Percentiles rank a stretch among this genome's conserved stretches.
phyloP scores from a whole-genome alignment of 2,797 vertebrate species.

The Nasua narica region DNA sequence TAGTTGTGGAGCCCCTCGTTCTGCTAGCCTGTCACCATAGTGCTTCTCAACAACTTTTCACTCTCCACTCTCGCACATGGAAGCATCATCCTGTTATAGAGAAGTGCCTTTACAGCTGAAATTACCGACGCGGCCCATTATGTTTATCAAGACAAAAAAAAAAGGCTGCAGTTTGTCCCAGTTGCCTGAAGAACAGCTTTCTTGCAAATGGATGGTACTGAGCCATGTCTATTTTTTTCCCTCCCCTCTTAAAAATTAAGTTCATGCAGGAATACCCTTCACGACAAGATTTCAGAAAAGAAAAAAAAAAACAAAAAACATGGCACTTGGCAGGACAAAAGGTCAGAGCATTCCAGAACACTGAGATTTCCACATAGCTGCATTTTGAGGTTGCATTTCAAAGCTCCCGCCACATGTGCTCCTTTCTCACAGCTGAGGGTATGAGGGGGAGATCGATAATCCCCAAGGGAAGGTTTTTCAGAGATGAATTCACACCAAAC shows the following conservation, averaged over 20 bases:
- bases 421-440: conserved; percentile 38
- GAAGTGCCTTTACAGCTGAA: conserved; percentile 75
- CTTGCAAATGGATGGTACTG: conserved; percentile 27
- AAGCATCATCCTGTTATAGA: conserved; percentile 67
- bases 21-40: conserved; percentile 80
- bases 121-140: conserved; percentile 79
- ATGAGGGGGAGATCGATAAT: neutral
- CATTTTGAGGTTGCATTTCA: conserved; percentile 61
- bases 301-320: neutral
- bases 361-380: conserved; percentile 71
- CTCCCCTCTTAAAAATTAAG: conserved; percentile 63
- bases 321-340: conserved; percentile 60
- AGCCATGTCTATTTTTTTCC: neutral
- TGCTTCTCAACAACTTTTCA: conserved; percentile 75
- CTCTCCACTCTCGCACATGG: conserved; percentile 63
- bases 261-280: conserved; percentile 64
- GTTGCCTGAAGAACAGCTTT: conserved; percentile 60
- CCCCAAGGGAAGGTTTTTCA: conserved; percentile 40
- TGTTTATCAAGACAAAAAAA: conserved; percentile 73
- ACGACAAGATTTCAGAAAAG: neutral
- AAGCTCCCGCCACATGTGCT: conserved; percentile 59
- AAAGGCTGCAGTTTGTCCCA: conserved; percentile 70
- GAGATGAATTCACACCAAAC: conserved; percentile 36
- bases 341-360: conserved; percentile 78
- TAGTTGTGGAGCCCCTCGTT: conserved; percentile 74